phyloP scores from a whole-genome alignment of 2,888 invertebrate species.

The Drosophila paranaensis region DNA sequence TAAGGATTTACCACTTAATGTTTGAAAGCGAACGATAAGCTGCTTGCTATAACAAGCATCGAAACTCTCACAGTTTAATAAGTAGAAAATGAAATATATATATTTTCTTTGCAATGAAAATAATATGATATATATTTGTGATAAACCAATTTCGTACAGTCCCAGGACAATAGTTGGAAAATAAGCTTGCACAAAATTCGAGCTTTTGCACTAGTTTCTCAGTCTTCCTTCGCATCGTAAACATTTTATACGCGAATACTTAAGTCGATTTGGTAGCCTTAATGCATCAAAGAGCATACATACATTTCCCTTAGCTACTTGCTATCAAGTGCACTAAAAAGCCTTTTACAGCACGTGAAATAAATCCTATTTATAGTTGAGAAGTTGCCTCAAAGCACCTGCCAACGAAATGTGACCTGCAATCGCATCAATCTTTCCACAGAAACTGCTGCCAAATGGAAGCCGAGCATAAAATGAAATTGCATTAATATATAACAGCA shows the following conservation, averaged over 20 bases:
- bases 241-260: background rate
- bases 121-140: no score
- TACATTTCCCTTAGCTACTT: slow-evolving; percentile 1
- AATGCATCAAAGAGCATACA: background rate
- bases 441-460: slow-evolving; percentile 27
- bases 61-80: no score
- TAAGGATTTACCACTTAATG: slow-evolving; percentile 2
- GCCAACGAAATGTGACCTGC: slow-evolving; percentile 38
- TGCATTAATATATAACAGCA: slow-evolving; percentile 39
- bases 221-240: background rate
- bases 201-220: background rate
- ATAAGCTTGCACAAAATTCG: background rate
- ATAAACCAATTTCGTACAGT: background rate
- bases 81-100: no score
- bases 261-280: background rate
- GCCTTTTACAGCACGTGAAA: slow-evolving; percentile 3
- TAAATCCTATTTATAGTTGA: slow-evolving; percentile 44
- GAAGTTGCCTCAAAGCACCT: slow-evolving; percentile 31
- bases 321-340: slow-evolving; percentile 1
- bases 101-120: no score
- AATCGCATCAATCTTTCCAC: slow-evolving; percentile 45
- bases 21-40: background rate
- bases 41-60: background rate
- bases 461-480: slow-evolving; percentile 52
- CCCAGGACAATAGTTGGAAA: background rate